These are phyloP conservation scores for Sinhomidia bicolor DNA, from an alignment of 2,888 invertebrate species.

Conservation along the genomic window DNA sequence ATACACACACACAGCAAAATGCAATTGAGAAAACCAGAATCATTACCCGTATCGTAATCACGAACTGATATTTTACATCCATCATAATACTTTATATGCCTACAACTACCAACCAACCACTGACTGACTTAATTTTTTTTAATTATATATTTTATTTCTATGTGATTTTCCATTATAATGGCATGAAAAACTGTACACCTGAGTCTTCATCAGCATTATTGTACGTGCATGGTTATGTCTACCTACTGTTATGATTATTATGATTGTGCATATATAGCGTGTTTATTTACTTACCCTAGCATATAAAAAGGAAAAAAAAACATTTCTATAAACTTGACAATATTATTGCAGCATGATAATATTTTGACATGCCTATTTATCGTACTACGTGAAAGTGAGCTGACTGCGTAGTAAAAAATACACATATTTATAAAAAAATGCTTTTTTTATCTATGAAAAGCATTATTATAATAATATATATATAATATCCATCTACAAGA, in stretches of 20 bases:
- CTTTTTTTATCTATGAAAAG: too few species aligned
- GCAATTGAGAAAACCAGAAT: slow-evolving; percentile 57
- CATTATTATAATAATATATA: neutral
- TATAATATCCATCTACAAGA: too few species aligned
- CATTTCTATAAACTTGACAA: neutral
- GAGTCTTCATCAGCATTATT: neutral
- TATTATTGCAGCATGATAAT: neutral
- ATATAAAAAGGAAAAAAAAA: neutral
- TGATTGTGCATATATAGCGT: neutral
- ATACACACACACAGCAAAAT: neutral
- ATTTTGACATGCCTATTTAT: neutral
- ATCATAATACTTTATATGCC: neutral
- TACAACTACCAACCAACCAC: neutral
- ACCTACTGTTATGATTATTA: neutral
- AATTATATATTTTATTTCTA: slow-evolving; percentile 27
- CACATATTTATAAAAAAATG: too few species aligned
- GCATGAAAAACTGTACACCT: too few species aligned
- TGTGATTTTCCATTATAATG: neutral
- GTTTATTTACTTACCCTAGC: neutral
- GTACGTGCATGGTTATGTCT: neutral
- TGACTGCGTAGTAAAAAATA: too few species aligned
- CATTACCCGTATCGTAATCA: slow-evolving; percentile 68
- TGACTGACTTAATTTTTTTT: slow-evolving; percentile 49
- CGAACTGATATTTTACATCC: slow-evolving; percentile 62
- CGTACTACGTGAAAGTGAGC: too few species aligned